These are phyloP conservation scores for Zeus faber DNA, from an alignment of 2,113 vertebrate species.

Conservation along the genomic window DNA sequence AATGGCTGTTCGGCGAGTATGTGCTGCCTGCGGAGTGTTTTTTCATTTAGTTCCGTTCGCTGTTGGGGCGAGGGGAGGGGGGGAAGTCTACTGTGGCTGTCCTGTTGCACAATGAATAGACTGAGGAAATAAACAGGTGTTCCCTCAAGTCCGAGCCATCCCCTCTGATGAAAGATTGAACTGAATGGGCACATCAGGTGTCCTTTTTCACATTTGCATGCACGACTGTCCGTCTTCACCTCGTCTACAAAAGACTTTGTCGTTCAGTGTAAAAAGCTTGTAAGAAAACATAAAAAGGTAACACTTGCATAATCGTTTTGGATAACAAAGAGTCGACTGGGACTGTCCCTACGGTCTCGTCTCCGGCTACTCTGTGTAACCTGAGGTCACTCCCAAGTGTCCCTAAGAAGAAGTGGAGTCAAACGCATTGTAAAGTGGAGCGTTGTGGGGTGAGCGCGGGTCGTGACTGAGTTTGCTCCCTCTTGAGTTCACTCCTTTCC, in stretches of 20 bases:
- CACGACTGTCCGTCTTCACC: conserved; percentile 40
- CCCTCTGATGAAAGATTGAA: conserved; percentile 46
- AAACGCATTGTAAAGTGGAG: too few species aligned
- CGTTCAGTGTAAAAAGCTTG: conserved; percentile 69
- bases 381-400: conserved; percentile 30
- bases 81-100: conserved; percentile 53
- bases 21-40: conserved; percentile 53
- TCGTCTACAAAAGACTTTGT: conserved; percentile 57
- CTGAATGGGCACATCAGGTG: conserved; percentile 51
- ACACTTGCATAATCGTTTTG: conserved; percentile 71
- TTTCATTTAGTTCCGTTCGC: conserved; percentile 63
- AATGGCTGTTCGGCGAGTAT: conserved; percentile 52
- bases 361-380: conserved; percentile 35
- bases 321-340: conserved; percentile 45
- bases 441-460: too few species aligned
- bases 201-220: conserved; percentile 68
- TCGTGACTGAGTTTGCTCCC: conserved; percentile 51
- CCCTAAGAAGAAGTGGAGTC: too few species aligned
- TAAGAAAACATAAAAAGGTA: conserved; percentile 67
- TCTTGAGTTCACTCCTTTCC: conserved; percentile 61
- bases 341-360: conserved; percentile 37
- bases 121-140: conserved; percentile 40
- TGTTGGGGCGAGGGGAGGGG: conserved; percentile 58
- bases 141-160: conserved; percentile 27
- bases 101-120: conserved; percentile 44